Evolutionary conservation across 2,113 vertebrate genomes (phyloP).

Genomic region (Pygoscelis adeliae): DNA sequence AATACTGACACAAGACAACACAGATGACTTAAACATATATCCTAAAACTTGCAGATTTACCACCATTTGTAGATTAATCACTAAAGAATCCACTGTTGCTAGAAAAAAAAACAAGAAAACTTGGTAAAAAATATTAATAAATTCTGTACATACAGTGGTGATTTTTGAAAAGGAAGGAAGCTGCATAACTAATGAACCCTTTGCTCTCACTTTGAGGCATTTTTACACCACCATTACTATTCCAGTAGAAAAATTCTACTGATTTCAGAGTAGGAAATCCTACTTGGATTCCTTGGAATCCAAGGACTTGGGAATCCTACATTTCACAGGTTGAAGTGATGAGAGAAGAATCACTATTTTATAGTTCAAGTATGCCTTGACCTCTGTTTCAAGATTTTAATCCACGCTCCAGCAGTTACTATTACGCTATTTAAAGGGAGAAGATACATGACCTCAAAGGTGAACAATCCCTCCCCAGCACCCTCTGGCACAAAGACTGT

Average conservation of each 20-base stretch:
- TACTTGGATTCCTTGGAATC: too few species aligned
- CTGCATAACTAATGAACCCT: rapidly evolving
- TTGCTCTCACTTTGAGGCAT: background rate
- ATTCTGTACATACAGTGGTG: background rate
- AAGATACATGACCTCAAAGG: background rate
- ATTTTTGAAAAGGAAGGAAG: background rate
- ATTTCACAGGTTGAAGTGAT: background rate
- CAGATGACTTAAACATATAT: background rate
- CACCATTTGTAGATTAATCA: background rate
- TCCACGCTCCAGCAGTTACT: background rate
- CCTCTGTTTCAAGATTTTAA: background rate
- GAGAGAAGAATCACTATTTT: background rate
- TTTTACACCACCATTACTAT: background rate
- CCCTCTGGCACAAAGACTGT: background rate
- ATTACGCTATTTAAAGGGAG: rapidly evolving
- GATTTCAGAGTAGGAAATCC: background rate
- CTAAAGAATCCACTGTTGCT: background rate
- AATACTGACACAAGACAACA: background rate
- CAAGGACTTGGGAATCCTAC: background rate
- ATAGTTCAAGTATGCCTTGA: background rate
- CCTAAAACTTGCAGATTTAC: background rate
- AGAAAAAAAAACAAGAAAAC: background rate
- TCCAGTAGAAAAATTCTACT: background rate
- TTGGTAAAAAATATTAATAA: background rate
- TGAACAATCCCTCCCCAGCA: background rate